Evolutionary conservation across 2,113 vertebrate species (phyloP).

Genomic region (Delphinapterus leucas): DNA sequence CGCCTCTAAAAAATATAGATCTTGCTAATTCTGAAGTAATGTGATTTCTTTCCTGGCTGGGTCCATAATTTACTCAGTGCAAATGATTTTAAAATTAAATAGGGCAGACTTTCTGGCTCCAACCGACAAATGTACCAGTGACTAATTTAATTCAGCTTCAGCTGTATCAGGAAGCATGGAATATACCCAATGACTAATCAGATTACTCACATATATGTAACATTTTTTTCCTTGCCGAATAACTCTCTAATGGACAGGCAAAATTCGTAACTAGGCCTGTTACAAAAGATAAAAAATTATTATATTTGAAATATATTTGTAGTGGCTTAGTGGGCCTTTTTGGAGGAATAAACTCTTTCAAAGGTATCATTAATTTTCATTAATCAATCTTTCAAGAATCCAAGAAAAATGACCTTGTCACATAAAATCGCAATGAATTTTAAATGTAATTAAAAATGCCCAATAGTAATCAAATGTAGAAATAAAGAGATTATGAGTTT

Average conservation of each 20-base stretch:
- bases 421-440: background rate
- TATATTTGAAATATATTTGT: background rate
- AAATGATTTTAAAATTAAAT: slow-evolving; percentile 68
- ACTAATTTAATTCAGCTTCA: slow-evolving; percentile 65
- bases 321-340: background rate
- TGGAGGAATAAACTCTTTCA: background rate
- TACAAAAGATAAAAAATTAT: background rate
- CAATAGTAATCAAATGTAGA: background rate
- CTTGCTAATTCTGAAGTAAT: slow-evolving; percentile 41
- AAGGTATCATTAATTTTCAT: background rate
- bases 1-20: slow-evolving; percentile 11
- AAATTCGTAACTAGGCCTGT: background rate
- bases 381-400: background rate
- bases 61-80: background rate
- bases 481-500: background rate
- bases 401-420: background rate
- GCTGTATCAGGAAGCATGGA: slow-evolving; percentile 1
- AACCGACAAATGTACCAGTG: slow-evolving; percentile 25
- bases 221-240: background rate
- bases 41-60: slow-evolving; percentile 15
- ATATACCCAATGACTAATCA: background rate
- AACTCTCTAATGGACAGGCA: background rate
- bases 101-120: slow-evolving; percentile 41
- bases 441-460: background rate
- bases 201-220: slow-evolving; percentile 36